A percentile compares a stretch with the other conserved stretches of the same genome.
These are phyloP conservation scores for Apodemia mormo DNA, from an alignment of 2,888 invertebrate genomes.

Conservation along the genomic window DNA sequence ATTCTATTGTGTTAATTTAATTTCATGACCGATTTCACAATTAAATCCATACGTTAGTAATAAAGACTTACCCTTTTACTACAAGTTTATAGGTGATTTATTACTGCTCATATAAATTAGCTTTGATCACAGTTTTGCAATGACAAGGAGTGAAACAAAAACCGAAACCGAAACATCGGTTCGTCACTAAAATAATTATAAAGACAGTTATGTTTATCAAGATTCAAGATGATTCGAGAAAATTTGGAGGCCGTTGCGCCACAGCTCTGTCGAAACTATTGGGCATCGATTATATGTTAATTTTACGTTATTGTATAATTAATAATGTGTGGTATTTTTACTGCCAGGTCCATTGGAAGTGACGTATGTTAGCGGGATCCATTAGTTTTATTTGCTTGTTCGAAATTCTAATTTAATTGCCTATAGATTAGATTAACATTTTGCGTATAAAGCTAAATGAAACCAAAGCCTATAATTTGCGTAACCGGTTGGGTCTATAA, in stretches of 20 bases:
- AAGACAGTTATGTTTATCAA: conserved; percentile 39
- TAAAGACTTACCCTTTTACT: too few relatives aligned
- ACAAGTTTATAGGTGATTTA: too few relatives aligned
- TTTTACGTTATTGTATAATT: neutral
- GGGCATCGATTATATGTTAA: conserved; percentile 17
- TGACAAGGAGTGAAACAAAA: neutral
- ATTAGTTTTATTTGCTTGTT: too few relatives aligned
- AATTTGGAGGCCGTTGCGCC: conserved; percentile 36
- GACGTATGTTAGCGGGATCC: neutral
- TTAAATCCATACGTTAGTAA: too few relatives aligned
- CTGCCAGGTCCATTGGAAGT: neutral
- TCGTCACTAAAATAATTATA: conserved; percentile 38
- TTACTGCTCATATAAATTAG: neutral
- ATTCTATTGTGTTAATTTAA: too few relatives aligned
- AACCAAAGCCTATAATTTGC: too few relatives aligned
- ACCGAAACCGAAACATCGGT: neutral
- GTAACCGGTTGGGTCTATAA: too few relatives aligned
- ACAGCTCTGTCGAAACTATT: conserved; percentile 11
- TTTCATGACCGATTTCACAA: too few relatives aligned
- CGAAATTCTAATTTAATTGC: too few relatives aligned
- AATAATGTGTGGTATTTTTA: neutral
- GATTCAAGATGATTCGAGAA: conserved; percentile 42
- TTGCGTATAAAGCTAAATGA: too few relatives aligned
- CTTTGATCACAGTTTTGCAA: neutral
- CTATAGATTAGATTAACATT: too few relatives aligned